Evolutionary conservation across 2,113 vertebrate species (phyloP).

Genomic region (Caranx ignobilis): DNA sequence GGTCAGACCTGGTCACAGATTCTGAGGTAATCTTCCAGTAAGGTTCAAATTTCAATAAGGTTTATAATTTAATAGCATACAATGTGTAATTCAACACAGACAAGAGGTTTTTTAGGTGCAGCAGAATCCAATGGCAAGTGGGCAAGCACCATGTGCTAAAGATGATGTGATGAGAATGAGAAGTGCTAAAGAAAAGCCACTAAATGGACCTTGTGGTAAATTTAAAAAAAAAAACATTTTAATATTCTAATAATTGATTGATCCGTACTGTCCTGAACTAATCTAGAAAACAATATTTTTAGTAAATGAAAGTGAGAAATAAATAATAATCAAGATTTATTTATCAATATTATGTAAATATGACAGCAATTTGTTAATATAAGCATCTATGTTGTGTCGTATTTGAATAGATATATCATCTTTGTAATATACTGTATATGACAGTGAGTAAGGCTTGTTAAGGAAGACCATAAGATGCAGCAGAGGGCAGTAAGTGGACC

Average conservation of each 20-base stretch:
- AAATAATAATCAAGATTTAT: not conserved
- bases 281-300: not conserved
- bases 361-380: not conserved
- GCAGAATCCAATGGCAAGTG: not conserved
- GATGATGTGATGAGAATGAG: not conserved
- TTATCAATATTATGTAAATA: not conserved
- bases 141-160: not conserved
- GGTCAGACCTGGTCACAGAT: not conserved
- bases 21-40: not conserved
- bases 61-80: not conserved
- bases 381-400: not conserved
- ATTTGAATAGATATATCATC: no score
- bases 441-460: no score
- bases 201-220: not conserved
- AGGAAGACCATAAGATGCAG: not conserved
- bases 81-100: not conserved
- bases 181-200: not conserved
- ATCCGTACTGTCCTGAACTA: not conserved
- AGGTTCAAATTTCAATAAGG: not conserved
- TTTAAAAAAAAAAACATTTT: not conserved
- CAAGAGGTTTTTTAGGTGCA: not conserved
- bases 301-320: not conserved
- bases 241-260: not conserved
- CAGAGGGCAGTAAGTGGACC: not conserved
- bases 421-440: no score